Base-by-base conservation (phyloP, 2,888 invertebrate genomes). In the Oscheius onirici region DNA sequence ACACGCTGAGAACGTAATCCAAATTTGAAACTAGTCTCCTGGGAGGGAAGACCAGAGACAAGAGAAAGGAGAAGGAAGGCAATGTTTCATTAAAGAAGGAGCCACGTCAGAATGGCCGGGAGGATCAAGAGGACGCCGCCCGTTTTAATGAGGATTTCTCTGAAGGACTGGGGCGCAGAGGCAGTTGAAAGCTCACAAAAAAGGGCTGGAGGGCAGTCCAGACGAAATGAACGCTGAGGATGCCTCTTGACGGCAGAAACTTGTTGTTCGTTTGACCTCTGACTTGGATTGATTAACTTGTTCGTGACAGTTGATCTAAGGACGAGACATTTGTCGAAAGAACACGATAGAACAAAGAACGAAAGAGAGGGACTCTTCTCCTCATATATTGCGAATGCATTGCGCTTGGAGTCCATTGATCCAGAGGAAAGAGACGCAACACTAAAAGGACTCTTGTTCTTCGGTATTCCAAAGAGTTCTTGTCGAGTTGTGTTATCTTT, bases 351-450 rank as follows among this genome's bases (percentile, higher is more conserved):
- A 58, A 58, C n/a, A 43, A 58, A 43, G 40, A 40, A 40, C 17
- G 60, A 15, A 22, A 43, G 20, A 20, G 40, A 20, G 22, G 24
- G 43, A 17, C 13, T 40, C 43, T 20, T 22, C 34, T 46, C 49
- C 63, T 63, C 49, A 24, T 63, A 63, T 63, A 63, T 63, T 63
- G 63, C 63, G 28, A 63, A 63, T 63, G 63, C 63, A 63, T 63
- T 63, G 63, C 63, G 63, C 63, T 63, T 46, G 63, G 49, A n/a
- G 49, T 46, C 28, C 63, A 63, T 63, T 63, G 63, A 63, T 63
- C 63, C 49, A 34, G 34, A 63, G 40, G 13, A 22, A 52, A 52
- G 34, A 34, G 34, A 34, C 34, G 34, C 3, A 34, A 34, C 34
- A 34, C 34, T 34, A 34, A 34, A 34, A 34, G 8, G 34, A 34